Percentiles rank a stretch among this genome's conserved stretches.
Conservation (phyloP, 2,113 vertebrate genomes). For the Burhinus bistriatus region DNA sequence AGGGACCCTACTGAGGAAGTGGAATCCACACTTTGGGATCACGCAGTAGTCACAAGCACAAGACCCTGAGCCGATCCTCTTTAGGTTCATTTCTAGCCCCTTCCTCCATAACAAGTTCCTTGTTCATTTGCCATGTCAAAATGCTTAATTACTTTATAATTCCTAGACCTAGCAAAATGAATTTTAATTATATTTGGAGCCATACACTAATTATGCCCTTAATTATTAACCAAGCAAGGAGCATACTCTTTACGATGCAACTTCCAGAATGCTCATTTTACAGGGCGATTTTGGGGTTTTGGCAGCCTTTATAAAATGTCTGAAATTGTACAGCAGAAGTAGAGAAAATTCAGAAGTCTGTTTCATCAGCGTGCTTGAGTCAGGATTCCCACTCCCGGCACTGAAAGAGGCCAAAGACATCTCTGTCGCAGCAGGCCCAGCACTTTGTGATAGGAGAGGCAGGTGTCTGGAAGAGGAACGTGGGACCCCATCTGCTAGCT, state of each 20-base stretch:
- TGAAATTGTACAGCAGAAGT: neutral
- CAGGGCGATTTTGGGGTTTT: neutral
- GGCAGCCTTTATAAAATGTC: neutral
- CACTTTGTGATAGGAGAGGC: neutral
- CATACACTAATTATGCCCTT: slow-evolving; percentile 58
- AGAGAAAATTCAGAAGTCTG: neutral
- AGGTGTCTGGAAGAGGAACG: neutral
- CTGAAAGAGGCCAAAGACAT: neutral
- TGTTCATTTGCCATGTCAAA: slow-evolving; percentile 29
- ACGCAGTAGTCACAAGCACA: neutral
- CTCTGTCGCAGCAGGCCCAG: neutral
- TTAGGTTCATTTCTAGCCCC: neutral
- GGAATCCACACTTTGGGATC: neutral
- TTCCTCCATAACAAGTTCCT: neutral
- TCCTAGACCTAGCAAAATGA: slow-evolving; percentile 54
- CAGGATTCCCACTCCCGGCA: neutral
- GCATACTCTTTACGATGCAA: neutral
- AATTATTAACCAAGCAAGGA: slow-evolving; percentile 57
- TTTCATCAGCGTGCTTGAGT: neutral
- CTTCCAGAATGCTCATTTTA: neutral
- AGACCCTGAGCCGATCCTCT: neutral
- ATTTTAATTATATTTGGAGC: slow-evolving; percentile 66
- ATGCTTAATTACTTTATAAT: slow-evolving; percentile 51
- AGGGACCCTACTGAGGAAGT: neutral
- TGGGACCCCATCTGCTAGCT: neutral